These are phyloP conservation scores for Arbacia lixula DNA, from an alignment of 53 echinoderm and acorn worm species.

Conservation along the genomic window DNA sequence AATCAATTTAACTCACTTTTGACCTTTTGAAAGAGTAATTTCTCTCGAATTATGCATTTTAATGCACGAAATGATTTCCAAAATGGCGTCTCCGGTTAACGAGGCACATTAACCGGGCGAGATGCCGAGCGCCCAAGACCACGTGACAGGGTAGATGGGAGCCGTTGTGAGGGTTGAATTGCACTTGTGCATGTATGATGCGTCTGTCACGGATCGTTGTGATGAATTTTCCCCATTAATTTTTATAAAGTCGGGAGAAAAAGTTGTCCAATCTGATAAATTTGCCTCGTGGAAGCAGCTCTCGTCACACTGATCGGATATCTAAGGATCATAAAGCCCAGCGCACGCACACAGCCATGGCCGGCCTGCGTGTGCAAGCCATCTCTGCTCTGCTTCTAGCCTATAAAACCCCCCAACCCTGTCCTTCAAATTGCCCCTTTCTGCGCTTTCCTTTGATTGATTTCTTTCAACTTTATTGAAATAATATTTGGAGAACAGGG, in stretches of 20 bases:
- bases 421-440: constrained; percentile 7
- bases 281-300: constrained; percentile 27
- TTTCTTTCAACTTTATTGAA: constrained; percentile 52
- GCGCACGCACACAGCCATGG: too few relatives aligned
- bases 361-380: constrained; percentile 29
- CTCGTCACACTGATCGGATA: constrained; percentile 39
- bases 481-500: constrained; percentile 41
- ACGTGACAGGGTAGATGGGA: constrained; percentile 47
- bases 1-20: too few relatives aligned
- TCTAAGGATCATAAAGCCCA: too few relatives aligned
- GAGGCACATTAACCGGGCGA: constrained; percentile 24
- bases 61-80: constrained; percentile 18
- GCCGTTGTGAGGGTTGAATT: background rate
- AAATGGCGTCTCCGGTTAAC: constrained; percentile 52
- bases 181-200: background rate
- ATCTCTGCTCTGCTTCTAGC: constrained; percentile 13
- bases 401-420: constrained; percentile 9
- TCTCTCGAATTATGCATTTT: constrained; percentile 19
- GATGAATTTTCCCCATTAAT: constrained; percentile 62
- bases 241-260: constrained; percentile 42
- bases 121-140: constrained; percentile 45
- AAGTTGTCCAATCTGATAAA: constrained; percentile 52
- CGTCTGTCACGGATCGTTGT: constrained; percentile 48
- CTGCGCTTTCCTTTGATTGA: constrained; percentile 45
- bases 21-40: too few relatives aligned